Evolutionary conservation across 2,113 vertebrate species (phyloP), one percentile per base, ranked within the genome.

Genomic region (Hippocampus guttulatus): DNA sequence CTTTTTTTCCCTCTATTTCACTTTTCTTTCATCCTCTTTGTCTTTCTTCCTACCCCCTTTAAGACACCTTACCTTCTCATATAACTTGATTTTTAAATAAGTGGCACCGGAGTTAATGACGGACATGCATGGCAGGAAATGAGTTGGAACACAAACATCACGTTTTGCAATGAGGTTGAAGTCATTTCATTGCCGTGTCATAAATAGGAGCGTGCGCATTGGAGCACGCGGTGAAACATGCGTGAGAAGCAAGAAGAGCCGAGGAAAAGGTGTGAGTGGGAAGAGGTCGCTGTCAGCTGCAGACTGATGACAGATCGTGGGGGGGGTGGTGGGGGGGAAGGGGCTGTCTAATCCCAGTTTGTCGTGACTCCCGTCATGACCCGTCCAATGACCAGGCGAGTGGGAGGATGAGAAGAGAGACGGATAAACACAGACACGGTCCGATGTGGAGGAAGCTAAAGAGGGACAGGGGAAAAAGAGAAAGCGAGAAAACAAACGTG

Each of bases 251-350:
- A 33, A 38, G 81, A 86, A 84, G 75, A 80, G 77, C 71, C 87
- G 81, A 87, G 78, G 84, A 85, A 81, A 82, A 79, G 75, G 81
- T 73, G 71, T 62, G 78, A 89, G 88, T 88, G 84, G 81, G 85
- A 27, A 67, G 82, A 60, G 80, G 80, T 80, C 82, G 88, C 84
- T 88, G 87, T 84, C 88, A 89, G 81, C 81, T 47, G 87, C 83
- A 84, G 87, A 88, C 81, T 77, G 88, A 91, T 87, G 86, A 87
- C 85, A 74, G 84, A 86, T 79, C 58, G 70, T 40, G 68, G 54
- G 70, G 63, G 75, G n/a, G 62, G 38, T 11, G 38, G 30, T 9
- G 70, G 10, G 21, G 38, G 4, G 21, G 38, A 18, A 9, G 69
- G 10, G 21, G 38, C 1, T 78, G 69, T 67, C 67, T 68, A 75